Evolutionary conservation across 2,113 vertebrate genomes (phyloP).

Genomic region (Fregata magnificens): DNA sequence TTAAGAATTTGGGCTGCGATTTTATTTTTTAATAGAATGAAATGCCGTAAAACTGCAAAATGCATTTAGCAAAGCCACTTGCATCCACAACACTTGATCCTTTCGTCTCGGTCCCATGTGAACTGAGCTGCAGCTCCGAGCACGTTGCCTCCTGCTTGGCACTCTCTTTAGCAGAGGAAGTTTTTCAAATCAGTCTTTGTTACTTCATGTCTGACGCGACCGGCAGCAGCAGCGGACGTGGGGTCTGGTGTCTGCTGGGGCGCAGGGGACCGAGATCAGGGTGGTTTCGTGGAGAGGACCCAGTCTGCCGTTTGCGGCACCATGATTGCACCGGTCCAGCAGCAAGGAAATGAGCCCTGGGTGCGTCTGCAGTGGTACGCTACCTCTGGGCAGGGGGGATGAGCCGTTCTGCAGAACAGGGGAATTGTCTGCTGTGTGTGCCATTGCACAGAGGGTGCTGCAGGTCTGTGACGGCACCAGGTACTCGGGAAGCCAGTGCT

Average conservation of each 20-base stretch:
- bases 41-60: neutral
- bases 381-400: neutral
- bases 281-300: neutral
- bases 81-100: neutral
- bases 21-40: neutral
- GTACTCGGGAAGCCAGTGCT: neutral
- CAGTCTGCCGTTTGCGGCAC: neutral
- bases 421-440: neutral
- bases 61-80: neutral
- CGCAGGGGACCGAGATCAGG: neutral
- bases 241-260: neutral
- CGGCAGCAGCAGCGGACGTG: rapidly evolving
- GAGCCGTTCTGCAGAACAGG: neutral
- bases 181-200: neutral
- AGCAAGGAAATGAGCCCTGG: neutral
- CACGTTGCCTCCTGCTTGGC: neutral
- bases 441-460: neutral
- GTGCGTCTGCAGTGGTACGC: neutral
- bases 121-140: neutral
- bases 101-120: neutral
- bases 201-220: rapidly evolving
- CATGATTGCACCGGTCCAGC: neutral
- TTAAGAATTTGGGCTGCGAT: neutral
- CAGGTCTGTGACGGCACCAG: neutral
- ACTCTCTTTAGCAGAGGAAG: neutral